phyloP scores from a whole-genome alignment of 2,797 vertebrate genomes.

The Enteromius mattozi region DNA sequence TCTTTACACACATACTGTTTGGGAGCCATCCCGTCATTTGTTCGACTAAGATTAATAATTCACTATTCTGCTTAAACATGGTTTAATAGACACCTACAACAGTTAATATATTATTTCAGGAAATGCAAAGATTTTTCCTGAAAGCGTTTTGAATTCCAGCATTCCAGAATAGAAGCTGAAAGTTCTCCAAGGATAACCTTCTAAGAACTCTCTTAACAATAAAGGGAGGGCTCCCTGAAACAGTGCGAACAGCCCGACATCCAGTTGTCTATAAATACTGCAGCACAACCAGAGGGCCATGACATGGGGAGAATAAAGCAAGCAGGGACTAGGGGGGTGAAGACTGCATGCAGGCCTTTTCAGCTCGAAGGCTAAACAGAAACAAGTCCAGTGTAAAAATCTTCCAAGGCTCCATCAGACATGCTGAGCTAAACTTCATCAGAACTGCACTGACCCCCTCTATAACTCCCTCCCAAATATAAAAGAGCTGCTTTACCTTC shows the following conservation, averaged over 20 bases:
- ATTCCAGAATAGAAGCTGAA: neutral
- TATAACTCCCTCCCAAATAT: constrained; percentile 65
- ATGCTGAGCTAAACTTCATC: constrained; percentile 64
- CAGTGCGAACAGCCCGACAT: constrained; percentile 72
- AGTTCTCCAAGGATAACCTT: neutral
- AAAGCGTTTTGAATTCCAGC: neutral
- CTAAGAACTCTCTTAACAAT: neutral
- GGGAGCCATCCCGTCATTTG: constrained; percentile 56
- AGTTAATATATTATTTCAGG: neutral
- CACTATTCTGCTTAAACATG: neutral
- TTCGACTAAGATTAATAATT: neutral
- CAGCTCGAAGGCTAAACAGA: constrained; percentile 87
- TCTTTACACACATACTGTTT: constrained; percentile 39
- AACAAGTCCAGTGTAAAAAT: constrained; percentile 77
- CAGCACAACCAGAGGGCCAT: constrained; percentile 80
- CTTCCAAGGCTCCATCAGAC: constrained; percentile 50
- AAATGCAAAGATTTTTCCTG: neutral
- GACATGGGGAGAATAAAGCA: constrained; percentile 72
- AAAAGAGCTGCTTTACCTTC: constrained; percentile 70
- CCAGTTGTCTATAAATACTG: constrained; percentile 76
- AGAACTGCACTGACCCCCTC: constrained; percentile 66
- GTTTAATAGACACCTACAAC: neutral
- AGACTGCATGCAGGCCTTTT: constrained; percentile 86
- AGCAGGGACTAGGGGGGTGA: constrained; percentile 67
- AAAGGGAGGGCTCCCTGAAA: constrained; percentile 75